Base-by-base conservation (phyloP, 2,888 invertebrate genomes). In the Coenonympha glycerion region DNA sequence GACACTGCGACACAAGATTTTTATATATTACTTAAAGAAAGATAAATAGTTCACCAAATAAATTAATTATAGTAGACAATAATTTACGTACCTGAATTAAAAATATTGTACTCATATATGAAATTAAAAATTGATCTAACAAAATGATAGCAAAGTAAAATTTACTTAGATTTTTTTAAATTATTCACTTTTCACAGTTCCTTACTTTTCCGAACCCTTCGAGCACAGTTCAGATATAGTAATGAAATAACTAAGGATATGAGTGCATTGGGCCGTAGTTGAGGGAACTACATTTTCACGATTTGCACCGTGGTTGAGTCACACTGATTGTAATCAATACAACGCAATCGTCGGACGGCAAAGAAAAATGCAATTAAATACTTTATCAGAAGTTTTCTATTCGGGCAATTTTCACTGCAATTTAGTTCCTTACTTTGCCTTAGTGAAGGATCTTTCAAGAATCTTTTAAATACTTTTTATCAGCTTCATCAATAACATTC, bases 191-290 rank as follows among this genome's bases (percentile, higher is more conserved):
- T n/a, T 9, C 39, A 22, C 39, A 39, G 4, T 39, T 3, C 8
- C 8, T 8, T 15, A 39, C 1, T 39, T 39, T 24, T 24, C 22
- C 22, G 22, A 8, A 22, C 39, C 39, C 39, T 24, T 39, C 39
- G 24, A 4, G 6, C 13, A 3, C 8, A 15, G 22, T 24, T 22
- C 15, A 15, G 15, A 39, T 15, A 33, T 33, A 22, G 36, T 26
- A 42, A 39, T 37, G 28, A 4, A 37, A 42, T 47, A 53, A 41
- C n/a, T 45, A 42, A 45, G 45, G 34, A 45, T 26, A 19, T 19
- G 33, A 40, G 18, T 19, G 16, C 26, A 47, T 44, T 47, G 26
- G 47, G 42, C 13, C 33, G 37, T 47, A 40, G 19, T 15, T 13
- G 6, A 8, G 4, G 37, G 13, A 21, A 24, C 8, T 9, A 24